These are phyloP conservation scores for Erpornis zantholeuca DNA, from an alignment of 2,113 vertebrate genomes.

Conservation along the genomic window DNA sequence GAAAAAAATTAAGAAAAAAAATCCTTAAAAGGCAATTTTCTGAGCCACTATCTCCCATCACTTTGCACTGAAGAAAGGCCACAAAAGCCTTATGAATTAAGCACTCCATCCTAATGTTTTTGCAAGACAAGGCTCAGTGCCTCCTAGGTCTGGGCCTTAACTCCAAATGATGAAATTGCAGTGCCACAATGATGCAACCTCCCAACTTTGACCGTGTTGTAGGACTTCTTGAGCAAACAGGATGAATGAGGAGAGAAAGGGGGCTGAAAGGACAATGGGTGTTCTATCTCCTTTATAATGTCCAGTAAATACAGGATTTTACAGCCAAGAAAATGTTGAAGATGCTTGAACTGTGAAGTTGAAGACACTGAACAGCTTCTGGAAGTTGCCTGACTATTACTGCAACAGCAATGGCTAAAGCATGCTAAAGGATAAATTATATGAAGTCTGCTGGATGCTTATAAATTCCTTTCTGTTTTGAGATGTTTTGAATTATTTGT, in stretches of 20 bases:
- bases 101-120: background rate
- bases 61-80: background rate
- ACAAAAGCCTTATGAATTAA: background rate
- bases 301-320: background rate
- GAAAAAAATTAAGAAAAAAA: background rate
- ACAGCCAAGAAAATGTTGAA: background rate
- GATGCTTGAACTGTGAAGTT: background rate
- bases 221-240: background rate
- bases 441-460: background rate
- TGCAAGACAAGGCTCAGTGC: background rate
- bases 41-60: background rate
- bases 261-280: background rate
- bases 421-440: background rate
- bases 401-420: background rate
- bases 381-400: background rate
- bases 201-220: fast-evolving
- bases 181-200: background rate
- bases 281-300: background rate
- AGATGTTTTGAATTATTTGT: background rate
- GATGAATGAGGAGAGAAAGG: background rate
- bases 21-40: background rate
- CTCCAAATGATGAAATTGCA: background rate
- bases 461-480: background rate
- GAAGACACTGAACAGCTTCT: background rate
- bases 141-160: background rate